A percentile compares a stretch with the other conserved stretches of the same genome.
These are phyloP conservation scores for Callocephalon fimbriatum DNA, from an alignment of 2,113 vertebrate genomes.

Conservation along the genomic window DNA sequence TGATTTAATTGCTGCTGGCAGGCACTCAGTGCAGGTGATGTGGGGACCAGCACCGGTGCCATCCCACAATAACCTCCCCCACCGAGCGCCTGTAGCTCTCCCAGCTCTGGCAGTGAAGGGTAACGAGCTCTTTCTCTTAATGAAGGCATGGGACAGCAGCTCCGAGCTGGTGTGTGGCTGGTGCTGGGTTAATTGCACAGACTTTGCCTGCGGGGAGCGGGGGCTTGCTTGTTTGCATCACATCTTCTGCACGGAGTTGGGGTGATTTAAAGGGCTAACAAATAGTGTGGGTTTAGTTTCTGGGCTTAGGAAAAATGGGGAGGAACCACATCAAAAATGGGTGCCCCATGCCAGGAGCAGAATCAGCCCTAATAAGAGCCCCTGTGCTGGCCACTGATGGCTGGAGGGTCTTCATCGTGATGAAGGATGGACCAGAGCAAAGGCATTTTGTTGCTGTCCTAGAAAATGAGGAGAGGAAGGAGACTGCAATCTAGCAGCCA, in stretches of 20 bases:
- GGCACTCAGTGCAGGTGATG: conserved; percentile 51
- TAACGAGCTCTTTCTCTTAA: not conserved
- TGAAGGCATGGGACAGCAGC: not conserved
- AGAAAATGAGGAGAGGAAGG: not conserved
- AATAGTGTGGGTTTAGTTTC: not conserved
- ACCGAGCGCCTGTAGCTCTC: not conserved
- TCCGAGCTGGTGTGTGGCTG: accelerated
- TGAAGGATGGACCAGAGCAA: not conserved
- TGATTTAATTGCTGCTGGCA: conserved; percentile 69
- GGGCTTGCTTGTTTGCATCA: accelerated
- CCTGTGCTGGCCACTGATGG: not conserved
- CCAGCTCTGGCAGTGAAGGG: not conserved
- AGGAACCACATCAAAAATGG: not conserved
- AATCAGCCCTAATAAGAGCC: not conserved
- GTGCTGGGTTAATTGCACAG: accelerated
- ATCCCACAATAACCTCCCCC: conserved; percentile 7
- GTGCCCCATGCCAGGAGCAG: accelerated
- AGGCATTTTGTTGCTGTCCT: not conserved
- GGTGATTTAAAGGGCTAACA: not conserved
- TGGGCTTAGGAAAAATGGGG: not conserved
- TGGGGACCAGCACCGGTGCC: conserved; percentile 8
- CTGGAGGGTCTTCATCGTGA: not conserved
- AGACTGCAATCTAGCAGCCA: not conserved
- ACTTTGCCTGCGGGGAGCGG: accelerated
- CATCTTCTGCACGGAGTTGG: not conserved